Evolutionary conservation across 2,888 invertebrate species (phyloP), one percentile per base, ranked within the genome.

Genomic region (Diadegma fenestrale): DNA sequence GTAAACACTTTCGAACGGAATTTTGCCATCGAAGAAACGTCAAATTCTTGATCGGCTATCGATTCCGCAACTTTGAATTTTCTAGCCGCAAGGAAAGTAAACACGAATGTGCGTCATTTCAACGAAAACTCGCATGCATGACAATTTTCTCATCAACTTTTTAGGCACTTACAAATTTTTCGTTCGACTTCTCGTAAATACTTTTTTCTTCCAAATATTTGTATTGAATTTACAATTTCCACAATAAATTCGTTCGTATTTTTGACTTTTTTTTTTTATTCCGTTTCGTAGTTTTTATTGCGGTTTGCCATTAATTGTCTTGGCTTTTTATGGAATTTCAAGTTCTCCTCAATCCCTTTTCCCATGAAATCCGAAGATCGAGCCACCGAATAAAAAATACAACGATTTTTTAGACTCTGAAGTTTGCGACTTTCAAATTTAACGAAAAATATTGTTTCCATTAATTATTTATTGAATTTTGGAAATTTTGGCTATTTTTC

Each of bases 91-190:
- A 51, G 19, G 5, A 63, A 69, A 61, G 10, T 14, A 30, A 58
- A 77, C 43, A 33, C 48, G 17, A 30, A 33, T n/a, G 80, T 84
- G 76, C 80, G 79, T 84, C 54, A 30, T 61, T 63, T 37, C 10
- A 73, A 33, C 17, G 17, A 48, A 76, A 64, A 37, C 1, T 71
- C 43, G 30, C 30, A n/a, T 33, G 84, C 77, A 77, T 84, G 77
- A 66, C 10, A 64, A 17, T 63, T 37, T 76, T 26, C n/a, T 51
- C 5, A 51, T 41, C 22, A 37, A 58, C 33, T 63, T 41, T 5
- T 22, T n/a, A 63, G n/a, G 33, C 75, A 63, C 63, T 54, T 68
- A 58, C 26, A 26, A 22, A 30, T 48, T 72, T 51, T 4, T 22
- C 17, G 37, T 14, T 54, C n/a, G 33, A 6, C 26, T 19, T 68